Evolutionary conservation across 2,888 invertebrate species (phyloP).

Genomic region (Bembecia ichneumoniformis): DNA sequence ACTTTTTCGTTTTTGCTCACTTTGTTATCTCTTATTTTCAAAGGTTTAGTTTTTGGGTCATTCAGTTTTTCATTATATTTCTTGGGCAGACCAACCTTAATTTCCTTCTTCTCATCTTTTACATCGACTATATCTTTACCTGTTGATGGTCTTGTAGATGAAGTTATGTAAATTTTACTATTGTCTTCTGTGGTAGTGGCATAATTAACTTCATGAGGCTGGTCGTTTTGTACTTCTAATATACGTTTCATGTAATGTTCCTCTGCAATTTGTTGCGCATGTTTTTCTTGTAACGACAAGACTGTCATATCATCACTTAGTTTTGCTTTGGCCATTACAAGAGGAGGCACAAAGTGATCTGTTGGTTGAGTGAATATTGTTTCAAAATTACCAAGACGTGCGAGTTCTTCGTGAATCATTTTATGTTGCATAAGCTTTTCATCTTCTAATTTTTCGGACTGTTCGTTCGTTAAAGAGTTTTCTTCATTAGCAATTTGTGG

Average conservation of each 20-base stretch:
- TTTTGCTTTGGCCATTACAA: slow-evolving; percentile 68
- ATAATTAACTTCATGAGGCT: slow-evolving; percentile 6
- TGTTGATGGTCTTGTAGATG: slow-evolving; percentile 15
- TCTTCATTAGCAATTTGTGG: slow-evolving; percentile 33
- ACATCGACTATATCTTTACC: slow-evolving; percentile 13
- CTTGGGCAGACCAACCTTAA: slow-evolving; percentile 36
- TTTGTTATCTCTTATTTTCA: slow-evolving; percentile 25
- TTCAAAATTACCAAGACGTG: slow-evolving; percentile 54
- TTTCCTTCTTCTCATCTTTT: slow-evolving; percentile 26
- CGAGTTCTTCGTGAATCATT: slow-evolving; percentile 56
- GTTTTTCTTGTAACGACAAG: slow-evolving; percentile 60
- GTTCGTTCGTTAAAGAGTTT: slow-evolving; percentile 34
- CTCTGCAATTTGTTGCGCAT: slow-evolving; percentile 56
- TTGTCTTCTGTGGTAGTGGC: neutral
- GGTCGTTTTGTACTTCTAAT: slow-evolving; percentile 16
- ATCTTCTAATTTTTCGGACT: slow-evolving; percentile 45
- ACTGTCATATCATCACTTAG: slow-evolving; percentile 65
- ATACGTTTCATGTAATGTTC: slow-evolving; percentile 28
- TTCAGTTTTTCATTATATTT: slow-evolving; percentile 47
- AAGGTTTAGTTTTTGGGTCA: slow-evolving; percentile 32
- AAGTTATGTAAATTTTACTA: slow-evolving; percentile 7
- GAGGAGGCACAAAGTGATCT: slow-evolving; percentile 64
- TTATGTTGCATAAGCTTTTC: slow-evolving; percentile 56
- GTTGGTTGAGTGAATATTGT: slow-evolving; percentile 64
- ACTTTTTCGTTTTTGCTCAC: slow-evolving; percentile 16